Conservation (phyloP, 2,113 vertebrate genomes). For the Charina bottae region DNA sequence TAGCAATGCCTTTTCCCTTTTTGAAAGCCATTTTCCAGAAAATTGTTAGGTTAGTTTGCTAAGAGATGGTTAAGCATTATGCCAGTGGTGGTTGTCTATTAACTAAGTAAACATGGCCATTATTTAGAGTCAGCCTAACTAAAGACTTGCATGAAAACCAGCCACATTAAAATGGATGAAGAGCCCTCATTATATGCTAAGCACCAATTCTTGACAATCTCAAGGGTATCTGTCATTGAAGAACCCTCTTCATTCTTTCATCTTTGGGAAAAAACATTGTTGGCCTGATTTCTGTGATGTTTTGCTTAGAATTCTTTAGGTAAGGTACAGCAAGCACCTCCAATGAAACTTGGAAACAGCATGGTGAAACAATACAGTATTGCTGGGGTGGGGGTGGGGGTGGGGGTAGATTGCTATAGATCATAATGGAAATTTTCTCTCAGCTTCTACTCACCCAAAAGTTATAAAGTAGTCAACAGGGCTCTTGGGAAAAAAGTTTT, state of each 20-base stretch:
- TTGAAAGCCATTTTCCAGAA: not conserved
- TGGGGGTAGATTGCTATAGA: not conserved
- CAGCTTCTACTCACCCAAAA: not conserved
- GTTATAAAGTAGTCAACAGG: not conserved
- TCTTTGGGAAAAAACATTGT: not conserved
- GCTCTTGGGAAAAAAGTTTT: not conserved
- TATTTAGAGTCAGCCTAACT: not conserved
- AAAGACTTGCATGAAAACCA: not conserved
- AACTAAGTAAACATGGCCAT: constrained; percentile 2
- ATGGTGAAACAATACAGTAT: not conserved
- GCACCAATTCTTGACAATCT: not conserved
- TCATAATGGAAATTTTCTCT: not conserved
- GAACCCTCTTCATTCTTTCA: not conserved
- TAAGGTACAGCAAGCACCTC: not conserved
- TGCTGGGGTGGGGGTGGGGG: not conserved
- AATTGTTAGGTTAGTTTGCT: constrained; percentile 4
- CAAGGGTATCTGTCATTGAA: not conserved
- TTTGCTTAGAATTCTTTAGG: not conserved
- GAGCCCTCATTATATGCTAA: not conserved
- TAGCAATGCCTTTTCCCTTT: not conserved
- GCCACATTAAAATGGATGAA: not conserved
- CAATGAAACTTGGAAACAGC: not conserved
- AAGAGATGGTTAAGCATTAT: not conserved
- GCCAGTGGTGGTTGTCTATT: not conserved
- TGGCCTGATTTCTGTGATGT: not conserved